Conservation (phyloP, 2,888 invertebrate genomes). For the Bursaphelenchus okinawaensis region DNA sequence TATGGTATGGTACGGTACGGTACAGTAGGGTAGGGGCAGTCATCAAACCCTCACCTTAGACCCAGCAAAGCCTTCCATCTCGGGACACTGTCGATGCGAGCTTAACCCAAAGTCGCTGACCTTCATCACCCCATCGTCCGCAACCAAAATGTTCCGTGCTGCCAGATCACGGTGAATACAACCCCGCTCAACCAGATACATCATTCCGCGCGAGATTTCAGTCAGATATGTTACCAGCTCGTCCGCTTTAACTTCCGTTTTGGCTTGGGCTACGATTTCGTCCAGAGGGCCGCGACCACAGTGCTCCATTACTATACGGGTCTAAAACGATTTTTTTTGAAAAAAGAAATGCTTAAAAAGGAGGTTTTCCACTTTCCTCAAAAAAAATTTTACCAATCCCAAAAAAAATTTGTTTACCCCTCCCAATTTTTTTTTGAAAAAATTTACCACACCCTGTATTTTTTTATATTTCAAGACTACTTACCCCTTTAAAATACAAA, state of each 20-base stretch:
- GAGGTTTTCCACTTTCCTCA: no score
- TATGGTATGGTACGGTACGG: no score
- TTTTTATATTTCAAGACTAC: no score
- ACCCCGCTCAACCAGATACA: slow-evolving; percentile 12
- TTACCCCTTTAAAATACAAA: no score
- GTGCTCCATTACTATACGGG: not conserved
- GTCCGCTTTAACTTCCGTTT: not conserved
- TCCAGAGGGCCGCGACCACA: not conserved
- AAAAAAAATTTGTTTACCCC: no score
- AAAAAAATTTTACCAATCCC: no score
- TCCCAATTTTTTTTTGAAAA: no score
- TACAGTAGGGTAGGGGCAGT: no score
- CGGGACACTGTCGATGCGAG: slow-evolving; percentile 67
- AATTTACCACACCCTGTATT: no score
- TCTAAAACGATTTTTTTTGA: not conserved
- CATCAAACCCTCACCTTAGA: slow-evolving; percentile 59
- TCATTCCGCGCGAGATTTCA: slow-evolving; percentile 1
- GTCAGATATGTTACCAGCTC: not conserved
- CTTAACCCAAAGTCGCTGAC: slow-evolving; percentile 72
- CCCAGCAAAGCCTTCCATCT: not conserved
- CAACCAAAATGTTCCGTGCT: slow-evolving; percentile 48
- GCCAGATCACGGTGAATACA: slow-evolving; percentile 49
- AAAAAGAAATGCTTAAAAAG: no score
- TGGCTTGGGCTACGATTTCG: not conserved
- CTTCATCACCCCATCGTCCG: slow-evolving; percentile 41